Evolutionary conservation across 2,888 invertebrate species (phyloP).

Genomic region (Chaetogeoica ovagalla): DNA sequence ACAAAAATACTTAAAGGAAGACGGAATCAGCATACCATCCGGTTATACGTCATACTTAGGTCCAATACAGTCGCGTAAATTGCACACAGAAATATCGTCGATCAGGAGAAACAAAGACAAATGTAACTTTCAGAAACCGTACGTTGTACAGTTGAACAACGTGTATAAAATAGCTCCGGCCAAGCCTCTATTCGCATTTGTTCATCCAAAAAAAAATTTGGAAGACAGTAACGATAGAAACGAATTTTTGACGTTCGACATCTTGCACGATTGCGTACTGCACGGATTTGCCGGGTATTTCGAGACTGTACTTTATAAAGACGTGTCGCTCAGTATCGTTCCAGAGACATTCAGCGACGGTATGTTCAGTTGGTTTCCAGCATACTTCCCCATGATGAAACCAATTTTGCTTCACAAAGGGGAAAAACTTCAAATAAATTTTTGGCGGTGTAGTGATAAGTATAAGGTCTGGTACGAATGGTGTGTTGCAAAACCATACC

Average conservation of each 20-base stretch:
- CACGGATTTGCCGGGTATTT: slow-evolving; percentile 98
- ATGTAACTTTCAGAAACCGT: slow-evolving; percentile 73
- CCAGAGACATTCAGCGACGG: slow-evolving; percentile 85
- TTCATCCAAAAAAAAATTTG: slow-evolving; percentile 78
- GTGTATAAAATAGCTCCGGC: slow-evolving; percentile 76
- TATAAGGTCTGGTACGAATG: slow-evolving; percentile 97
- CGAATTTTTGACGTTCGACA: slow-evolving; percentile 69
- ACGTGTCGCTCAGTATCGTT: slow-evolving; percentile 84
- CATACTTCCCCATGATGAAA: slow-evolving; percentile 78
- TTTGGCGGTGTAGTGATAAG: slow-evolving; percentile 80
- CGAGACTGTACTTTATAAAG: slow-evolving; percentile 83
- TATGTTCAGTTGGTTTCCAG: slow-evolving; percentile 98
- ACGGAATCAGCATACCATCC: slow-evolving; percentile 88
- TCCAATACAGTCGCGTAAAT: slow-evolving; percentile 85
- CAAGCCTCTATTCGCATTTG: slow-evolving; percentile 80
- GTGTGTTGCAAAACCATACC: slow-evolving; percentile 70
- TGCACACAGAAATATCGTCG: slow-evolving; percentile 74
- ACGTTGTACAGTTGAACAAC: slow-evolving; percentile 90
- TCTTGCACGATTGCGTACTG: slow-evolving; percentile 75
- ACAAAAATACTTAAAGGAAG: slow-evolving; percentile 78
- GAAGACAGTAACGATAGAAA: slow-evolving; percentile 60
- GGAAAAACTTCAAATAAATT: slow-evolving; percentile 74
- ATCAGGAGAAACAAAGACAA: slow-evolving; percentile 56
- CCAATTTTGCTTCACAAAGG: slow-evolving; percentile 67
- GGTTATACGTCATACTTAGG: slow-evolving; percentile 88